Conservation (phyloP, 1,140 invertebrate genomes). For the Diplogasteroides magnus region DNA sequence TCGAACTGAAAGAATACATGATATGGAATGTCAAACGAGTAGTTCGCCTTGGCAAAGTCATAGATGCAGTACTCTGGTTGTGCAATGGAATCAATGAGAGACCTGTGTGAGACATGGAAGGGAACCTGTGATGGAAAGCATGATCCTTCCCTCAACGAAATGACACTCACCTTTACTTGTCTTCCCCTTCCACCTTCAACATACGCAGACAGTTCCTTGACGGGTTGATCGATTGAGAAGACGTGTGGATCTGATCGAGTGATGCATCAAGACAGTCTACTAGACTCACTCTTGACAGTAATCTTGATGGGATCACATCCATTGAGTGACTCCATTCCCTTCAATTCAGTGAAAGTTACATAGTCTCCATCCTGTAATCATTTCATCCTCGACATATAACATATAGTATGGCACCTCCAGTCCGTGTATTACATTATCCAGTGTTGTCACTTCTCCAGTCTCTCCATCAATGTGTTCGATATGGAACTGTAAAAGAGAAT, state of each 20-base stretch:
- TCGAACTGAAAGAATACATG: too few species aligned
- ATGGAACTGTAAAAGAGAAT: conserved; percentile 39
- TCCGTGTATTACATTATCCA: conserved; percentile 60
- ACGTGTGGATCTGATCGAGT: conserved; percentile 69
- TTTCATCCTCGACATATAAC: too few species aligned
- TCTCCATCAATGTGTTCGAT: conserved; percentile 45
- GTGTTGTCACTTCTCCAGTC: conserved; percentile 58
- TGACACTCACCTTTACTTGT: conserved; percentile 96
- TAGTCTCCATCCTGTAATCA: conserved; percentile 72
- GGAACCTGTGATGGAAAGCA: too few species aligned
- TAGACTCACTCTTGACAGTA: conserved; percentile 64
- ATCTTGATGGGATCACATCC: conserved; percentile 80
- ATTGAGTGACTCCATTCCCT: conserved; percentile 92
- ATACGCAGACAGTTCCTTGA: conserved; percentile 59
- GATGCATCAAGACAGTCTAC: neutral
- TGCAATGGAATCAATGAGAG: conserved; percentile 57
- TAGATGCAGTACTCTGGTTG: conserved; percentile 79
- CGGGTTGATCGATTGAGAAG: conserved; percentile 93
- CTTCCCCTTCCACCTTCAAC: conserved; percentile 78
- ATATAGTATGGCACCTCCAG: too few species aligned
- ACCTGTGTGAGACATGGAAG: conserved; percentile 6
- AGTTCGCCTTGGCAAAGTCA: conserved; percentile 92
- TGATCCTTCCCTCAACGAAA: too few species aligned
- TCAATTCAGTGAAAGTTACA: conserved; percentile 85
- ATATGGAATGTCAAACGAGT: too few species aligned